Conservation (phyloP, 2,113 vertebrate genomes). For the Ophthalmotilapia sp. region DNA sequence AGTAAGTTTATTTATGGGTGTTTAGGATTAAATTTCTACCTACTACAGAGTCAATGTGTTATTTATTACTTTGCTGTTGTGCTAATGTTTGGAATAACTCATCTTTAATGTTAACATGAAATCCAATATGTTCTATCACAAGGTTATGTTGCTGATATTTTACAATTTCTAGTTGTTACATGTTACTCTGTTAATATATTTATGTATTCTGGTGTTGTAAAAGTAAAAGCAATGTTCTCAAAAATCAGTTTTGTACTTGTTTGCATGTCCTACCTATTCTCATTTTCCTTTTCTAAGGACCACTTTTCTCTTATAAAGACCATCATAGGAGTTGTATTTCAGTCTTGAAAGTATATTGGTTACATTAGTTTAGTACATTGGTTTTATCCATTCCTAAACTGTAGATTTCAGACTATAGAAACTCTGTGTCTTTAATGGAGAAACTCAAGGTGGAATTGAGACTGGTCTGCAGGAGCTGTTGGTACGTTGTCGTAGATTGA, state of each 20-base stretch:
- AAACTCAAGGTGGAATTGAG: constrained; percentile 65
- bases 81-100: not conserved
- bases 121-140: not conserved
- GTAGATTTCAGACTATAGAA: not conserved
- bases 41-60: not conserved
- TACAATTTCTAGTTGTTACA: not conserved
- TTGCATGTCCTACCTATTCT: not conserved
- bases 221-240: not conserved
- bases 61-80: not conserved
- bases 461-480: not conserved
- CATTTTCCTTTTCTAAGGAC: not conserved
- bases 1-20: not conserved
- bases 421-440: constrained; percentile 34
- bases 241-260: not conserved
- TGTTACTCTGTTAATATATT: not conserved
- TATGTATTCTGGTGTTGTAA: not conserved
- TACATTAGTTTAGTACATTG: not conserved
- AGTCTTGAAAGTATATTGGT: not conserved
- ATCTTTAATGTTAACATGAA: not conserved
- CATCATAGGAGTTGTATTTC: not conserved
- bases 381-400: not conserved
- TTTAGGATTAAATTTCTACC: not conserved
- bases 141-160: not conserved
- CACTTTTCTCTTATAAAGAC: not conserved
- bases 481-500: constrained; percentile 45